Base-by-base conservation (phyloP, 1,140 invertebrate genomes). In the Drosophila bipectinata region DNA sequence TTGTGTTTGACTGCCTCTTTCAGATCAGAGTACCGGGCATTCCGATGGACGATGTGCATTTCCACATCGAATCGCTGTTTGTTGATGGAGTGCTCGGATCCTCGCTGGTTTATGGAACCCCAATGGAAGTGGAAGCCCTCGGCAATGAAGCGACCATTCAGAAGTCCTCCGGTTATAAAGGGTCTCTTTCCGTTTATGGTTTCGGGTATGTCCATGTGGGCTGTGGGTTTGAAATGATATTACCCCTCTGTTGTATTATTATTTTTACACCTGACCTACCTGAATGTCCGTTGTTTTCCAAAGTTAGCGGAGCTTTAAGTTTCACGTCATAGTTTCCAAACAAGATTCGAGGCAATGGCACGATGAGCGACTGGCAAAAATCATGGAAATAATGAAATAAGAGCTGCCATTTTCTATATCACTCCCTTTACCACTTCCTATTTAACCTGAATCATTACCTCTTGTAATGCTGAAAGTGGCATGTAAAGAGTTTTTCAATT, bases 51-150 rank as follows among this genome's bases (percentile, higher is more conserved):
- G 37, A 91, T 77, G 53, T 91, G 90, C 83, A 91, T 72, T 64
- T 91, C 90, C 5, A 73, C 48, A 54, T 91, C 81, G 49, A 61
- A 91, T 4, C 76, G 77, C 21, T 39, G 60, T 0, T 49, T 48
- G 14, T 81, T 77, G 10, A 91, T 79, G 5, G 54, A 10, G 52
- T 91, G 90, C 32, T 91, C 90, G 1, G 90, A 71, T 18, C 90
- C 90, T 0, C 73, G 67, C 1, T 56, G 56, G 0, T 1, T 6
- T 1, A 57, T 49, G 4, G 84, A 84, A 18, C 95, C 95, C 95
- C 95, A 95, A 79, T 95, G 94, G 85, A 95, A 95, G 78, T 95
- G 95, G 1, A 95, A 89, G 3, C 93, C 93, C 72, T 94, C 94
- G 18, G 95, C 92, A 73, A 94, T 93, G 68, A 94, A 95, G 58